phyloP scores from a whole-genome alignment of 1,140 invertebrate genomes.

The Oncopodura yosiiana region DNA sequence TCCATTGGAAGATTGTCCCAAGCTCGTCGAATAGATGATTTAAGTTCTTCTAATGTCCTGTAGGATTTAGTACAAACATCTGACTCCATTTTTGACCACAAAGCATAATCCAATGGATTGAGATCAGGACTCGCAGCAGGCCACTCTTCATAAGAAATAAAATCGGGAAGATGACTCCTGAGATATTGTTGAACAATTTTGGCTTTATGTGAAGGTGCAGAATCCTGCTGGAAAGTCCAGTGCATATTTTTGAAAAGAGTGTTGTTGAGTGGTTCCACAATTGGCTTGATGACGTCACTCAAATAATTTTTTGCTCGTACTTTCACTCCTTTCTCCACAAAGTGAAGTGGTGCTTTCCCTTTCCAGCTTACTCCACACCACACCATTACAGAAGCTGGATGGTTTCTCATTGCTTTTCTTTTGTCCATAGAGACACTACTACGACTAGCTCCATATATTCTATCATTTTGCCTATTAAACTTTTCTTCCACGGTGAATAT shows the following conservation, averaged over 20 bases:
- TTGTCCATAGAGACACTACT: neutral
- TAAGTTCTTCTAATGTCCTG: neutral
- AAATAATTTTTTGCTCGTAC: slow-evolving; percentile 2
- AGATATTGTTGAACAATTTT: slow-evolving; percentile 2
- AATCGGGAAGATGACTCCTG: neutral
- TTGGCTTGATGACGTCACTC: neutral
- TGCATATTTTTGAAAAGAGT: slow-evolving; percentile 6
- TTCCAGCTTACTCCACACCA: slow-evolving; percentile 5
- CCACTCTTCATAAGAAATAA: slow-evolving; percentile 7
- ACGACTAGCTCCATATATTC: neutral
- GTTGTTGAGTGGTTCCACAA: slow-evolving; percentile 4
- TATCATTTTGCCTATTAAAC: slow-evolving; percentile 5
- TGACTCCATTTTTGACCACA: neutral
- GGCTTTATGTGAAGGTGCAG: neutral
- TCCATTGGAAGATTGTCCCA: neutral
- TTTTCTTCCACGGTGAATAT: slow-evolving; percentile 8
- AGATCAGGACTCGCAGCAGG: neutral
- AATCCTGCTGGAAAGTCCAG: slow-evolving; percentile 16
- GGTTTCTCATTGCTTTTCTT: neutral
- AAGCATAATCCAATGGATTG: slow-evolving; percentile 8
- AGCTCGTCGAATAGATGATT: neutral
- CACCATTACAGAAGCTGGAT: slow-evolving; percentile 7
- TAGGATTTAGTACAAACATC: neutral
- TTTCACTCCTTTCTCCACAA: slow-evolving; percentile 9
- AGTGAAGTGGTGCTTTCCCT: slow-evolving; percentile 3